A percentile compares a stretch with the other conserved stretches of the same genome.
Conservation (phyloP, 2,113 vertebrate genomes). For the Plotosus lineatus region DNA sequence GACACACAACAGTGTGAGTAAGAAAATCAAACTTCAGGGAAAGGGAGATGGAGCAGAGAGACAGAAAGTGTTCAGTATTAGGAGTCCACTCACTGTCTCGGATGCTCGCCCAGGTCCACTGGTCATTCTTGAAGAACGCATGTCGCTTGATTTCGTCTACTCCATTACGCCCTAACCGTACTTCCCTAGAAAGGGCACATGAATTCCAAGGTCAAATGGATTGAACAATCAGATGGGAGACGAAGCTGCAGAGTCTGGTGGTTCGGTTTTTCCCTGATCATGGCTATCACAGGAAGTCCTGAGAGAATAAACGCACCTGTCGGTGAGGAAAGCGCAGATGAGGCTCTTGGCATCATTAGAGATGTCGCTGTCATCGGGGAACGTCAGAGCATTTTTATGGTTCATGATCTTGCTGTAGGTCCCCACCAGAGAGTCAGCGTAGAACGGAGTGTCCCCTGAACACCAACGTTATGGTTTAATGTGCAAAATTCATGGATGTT, state of each 20-base stretch:
- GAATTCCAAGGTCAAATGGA: not conserved
- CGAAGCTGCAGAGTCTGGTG: not conserved
- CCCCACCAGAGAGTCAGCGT: slow-evolving; percentile 96
- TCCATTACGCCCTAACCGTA: slow-evolving; percentile 91
- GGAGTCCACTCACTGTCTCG: slow-evolving; percentile 85
- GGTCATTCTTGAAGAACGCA: slow-evolving; percentile 97
- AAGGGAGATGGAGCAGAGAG: not conserved
- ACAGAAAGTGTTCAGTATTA: not conserved
- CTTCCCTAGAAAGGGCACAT: slow-evolving; percentile 75
- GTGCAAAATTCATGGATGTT: not conserved
- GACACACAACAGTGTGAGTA: not conserved
- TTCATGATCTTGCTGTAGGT: slow-evolving; percentile 99
- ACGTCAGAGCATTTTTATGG: slow-evolving; percentile 96
- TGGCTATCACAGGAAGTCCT: not conserved
- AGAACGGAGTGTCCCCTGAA: slow-evolving; percentile 96
- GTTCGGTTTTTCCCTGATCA: too few species aligned
- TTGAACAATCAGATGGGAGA: not conserved
- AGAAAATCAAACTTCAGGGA: not conserved
- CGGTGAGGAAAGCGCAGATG: slow-evolving; percentile 97
- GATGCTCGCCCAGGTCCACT: slow-evolving; percentile 96
- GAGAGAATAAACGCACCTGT: slow-evolving; percentile 76
- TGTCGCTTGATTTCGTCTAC: slow-evolving; percentile 97
- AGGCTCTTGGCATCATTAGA: slow-evolving; percentile 98
- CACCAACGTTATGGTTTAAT: slow-evolving; percentile 11
- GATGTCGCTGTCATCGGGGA: slow-evolving; percentile 96